phyloP scores from a whole-genome alignment of 2,113 vertebrate genomes.

The Sebastes fasciatus region DNA sequence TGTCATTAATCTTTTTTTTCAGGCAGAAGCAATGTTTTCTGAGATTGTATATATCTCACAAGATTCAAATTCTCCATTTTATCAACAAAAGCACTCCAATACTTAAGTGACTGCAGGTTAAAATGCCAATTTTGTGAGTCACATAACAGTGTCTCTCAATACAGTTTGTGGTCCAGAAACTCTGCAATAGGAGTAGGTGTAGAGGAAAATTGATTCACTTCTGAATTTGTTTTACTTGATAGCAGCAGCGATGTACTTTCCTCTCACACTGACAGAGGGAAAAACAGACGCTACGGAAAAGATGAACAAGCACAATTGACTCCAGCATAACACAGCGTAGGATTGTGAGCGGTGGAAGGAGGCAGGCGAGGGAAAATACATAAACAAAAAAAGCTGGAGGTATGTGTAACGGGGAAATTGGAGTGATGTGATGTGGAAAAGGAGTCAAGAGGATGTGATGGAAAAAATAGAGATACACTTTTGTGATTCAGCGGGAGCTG shows the following conservation, averaged over 20 bases:
- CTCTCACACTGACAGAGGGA: constrained; percentile 5
- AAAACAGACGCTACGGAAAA: not conserved
- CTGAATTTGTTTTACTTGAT: constrained; percentile 27
- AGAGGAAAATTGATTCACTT: constrained; percentile 22
- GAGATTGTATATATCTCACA: not conserved
- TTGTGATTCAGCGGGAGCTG: constrained; percentile 45
- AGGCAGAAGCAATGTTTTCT: not conserved
- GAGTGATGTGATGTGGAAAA: constrained; percentile 49
- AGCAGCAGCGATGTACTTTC: constrained; percentile 15
- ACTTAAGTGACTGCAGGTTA: not conserved
- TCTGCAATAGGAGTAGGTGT: not conserved
- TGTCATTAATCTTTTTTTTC: not conserved
- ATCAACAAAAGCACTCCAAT: not conserved
- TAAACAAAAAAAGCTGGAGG: constrained; percentile 21
- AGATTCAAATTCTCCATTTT: not conserved
- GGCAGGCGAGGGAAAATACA: not conserved
- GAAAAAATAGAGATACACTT: constrained; percentile 22
- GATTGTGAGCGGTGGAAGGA: constrained; percentile 9
- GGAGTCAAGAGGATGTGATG: constrained; percentile 40
- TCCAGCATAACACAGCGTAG: not conserved
- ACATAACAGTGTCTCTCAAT: not conserved
- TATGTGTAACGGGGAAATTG: constrained; percentile 39
- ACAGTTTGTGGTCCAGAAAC: not conserved
- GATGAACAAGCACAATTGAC: constrained; percentile 25
- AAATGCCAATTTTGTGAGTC: constrained; percentile 13